Conservation (phyloP, 2,888 invertebrate species). For the Caenorhabditis sp. region DNA sequence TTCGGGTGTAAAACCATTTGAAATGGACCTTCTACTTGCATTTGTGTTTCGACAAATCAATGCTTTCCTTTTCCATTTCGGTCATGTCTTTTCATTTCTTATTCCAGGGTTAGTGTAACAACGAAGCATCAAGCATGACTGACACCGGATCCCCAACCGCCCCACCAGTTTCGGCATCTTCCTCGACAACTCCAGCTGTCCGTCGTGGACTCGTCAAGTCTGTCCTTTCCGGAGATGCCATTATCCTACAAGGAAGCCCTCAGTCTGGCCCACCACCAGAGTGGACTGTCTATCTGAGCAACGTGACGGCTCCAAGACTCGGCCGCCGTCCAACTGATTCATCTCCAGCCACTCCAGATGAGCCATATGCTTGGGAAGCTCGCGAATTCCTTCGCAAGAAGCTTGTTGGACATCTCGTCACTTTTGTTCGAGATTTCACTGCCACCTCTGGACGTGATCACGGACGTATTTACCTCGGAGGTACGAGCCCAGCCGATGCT, state of each 20-base stretch:
- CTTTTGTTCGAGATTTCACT: constrained; percentile 87
- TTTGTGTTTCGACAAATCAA: not conserved
- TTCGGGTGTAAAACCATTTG: no score
- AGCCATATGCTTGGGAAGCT: constrained; percentile 96
- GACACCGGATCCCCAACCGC: constrained; percentile 27
- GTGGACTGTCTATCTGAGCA: constrained; percentile 90
- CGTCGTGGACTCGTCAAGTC: constrained; percentile 68
- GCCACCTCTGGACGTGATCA: constrained; percentile 90
- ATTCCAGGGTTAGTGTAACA: constrained; percentile 42
- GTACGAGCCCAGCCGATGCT: constrained; percentile 82
- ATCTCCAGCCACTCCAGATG: constrained; percentile 73
- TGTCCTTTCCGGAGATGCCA: constrained; percentile 96
- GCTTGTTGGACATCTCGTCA: constrained; percentile 86
- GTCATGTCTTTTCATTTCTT: not conserved
- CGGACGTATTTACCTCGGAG: constrained; percentile 82
- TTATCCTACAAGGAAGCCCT: constrained; percentile 88
- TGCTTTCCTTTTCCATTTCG: not conserved
- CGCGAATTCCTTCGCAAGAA: constrained; percentile 94
- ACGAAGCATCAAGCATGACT: constrained; percentile 43
- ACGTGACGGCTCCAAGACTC: constrained; percentile 92
- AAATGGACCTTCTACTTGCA: not conserved
- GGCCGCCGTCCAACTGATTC: constrained; percentile 85
- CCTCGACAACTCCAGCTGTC: constrained; percentile 44
- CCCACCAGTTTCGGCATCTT: constrained; percentile 26
- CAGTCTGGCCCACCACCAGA: constrained; percentile 88